Conservation (phyloP, 2,888 invertebrate species). For the Eumacrocentrus americanus region DNA sequence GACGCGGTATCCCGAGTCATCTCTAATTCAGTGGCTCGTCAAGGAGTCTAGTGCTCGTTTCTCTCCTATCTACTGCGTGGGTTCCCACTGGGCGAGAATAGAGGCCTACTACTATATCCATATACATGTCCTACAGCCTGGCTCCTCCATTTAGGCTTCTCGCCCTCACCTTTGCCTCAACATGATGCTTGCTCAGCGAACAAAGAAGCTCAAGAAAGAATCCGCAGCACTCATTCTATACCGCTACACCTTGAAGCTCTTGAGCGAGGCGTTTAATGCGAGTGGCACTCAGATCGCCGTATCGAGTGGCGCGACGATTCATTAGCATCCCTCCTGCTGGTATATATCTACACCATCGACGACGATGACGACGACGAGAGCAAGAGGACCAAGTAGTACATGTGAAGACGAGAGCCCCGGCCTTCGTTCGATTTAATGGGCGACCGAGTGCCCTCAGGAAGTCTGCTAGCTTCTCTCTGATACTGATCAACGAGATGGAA, state of each 20-base stretch:
- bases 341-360: background rate
- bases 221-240: background rate
- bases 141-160: background rate
- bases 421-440: conserved; percentile 28
- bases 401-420: conserved; percentile 7
- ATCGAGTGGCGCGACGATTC: conserved; percentile 34
- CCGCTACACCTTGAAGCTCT: conserved; percentile 9
- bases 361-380: too few species aligned
- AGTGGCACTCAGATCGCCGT: conserved; percentile 30
- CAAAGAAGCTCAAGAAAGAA: background rate
- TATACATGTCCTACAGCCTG: conserved; percentile 5
- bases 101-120: conserved; percentile 7
- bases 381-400: conserved; percentile 13
- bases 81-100: conserved; percentile 5
- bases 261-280: conserved; percentile 37
- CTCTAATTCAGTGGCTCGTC: conserved; percentile 52
- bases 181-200: conserved; percentile 7
- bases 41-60: conserved; percentile 44
- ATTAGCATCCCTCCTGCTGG: conserved; percentile 31
- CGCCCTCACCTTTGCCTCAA: background rate
- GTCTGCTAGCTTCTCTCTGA: background rate
- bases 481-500: too few species aligned
- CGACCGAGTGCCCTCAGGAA: conserved; percentile 10
- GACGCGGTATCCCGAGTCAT: conserved; percentile 39
- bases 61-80: conserved; percentile 34